Conservation (phyloP, 2,888 invertebrate species). For the Caenorhabditis sulstoni region DNA sequence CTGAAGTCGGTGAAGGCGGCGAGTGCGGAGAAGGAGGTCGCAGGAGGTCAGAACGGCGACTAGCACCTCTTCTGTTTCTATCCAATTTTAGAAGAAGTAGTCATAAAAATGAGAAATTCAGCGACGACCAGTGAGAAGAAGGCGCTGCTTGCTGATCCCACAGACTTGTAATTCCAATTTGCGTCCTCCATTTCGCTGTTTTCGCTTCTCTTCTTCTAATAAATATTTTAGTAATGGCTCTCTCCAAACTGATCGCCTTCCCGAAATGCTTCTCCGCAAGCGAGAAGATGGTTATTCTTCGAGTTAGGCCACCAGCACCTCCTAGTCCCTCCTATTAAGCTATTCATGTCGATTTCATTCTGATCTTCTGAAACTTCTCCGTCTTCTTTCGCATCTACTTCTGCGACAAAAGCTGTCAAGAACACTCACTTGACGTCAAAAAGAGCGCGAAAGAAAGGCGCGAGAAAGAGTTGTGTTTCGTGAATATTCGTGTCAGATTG, state of each 20-base stretch:
- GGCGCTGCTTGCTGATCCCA: slow-evolving; percentile 54
- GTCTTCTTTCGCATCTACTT: neutral
- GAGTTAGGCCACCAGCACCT: too few species aligned
- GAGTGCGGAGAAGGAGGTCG: slow-evolving; percentile 39
- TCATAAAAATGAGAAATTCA: slow-evolving; percentile 57
- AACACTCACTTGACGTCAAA: slow-evolving; percentile 45
- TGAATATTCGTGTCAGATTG: slow-evolving; percentile 56
- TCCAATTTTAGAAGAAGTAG: slow-evolving; percentile 48
- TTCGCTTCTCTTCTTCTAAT: too few species aligned
- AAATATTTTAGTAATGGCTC: too few species aligned
- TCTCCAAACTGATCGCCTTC: too few species aligned
- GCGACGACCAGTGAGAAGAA: slow-evolving; percentile 58
- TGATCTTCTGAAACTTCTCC: neutral
- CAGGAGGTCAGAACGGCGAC: slow-evolving; percentile 50
- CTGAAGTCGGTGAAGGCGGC: slow-evolving; percentile 46
- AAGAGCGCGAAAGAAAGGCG: slow-evolving; percentile 19
- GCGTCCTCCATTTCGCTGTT: neutral
- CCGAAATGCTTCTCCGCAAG: too few species aligned
- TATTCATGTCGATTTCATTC: neutral
- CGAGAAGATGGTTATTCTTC: too few species aligned
- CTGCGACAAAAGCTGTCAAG: slow-evolving; percentile 39
- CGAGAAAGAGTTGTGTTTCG: slow-evolving; percentile 1
- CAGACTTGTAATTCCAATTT: slow-evolving; percentile 37
- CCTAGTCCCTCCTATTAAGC: too few species aligned
- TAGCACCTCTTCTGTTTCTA: slow-evolving; percentile 41